Percentiles rank a stretch among this genome's conserved stretches.
Conservation (phyloP, 2,888 invertebrate genomes). For the Drosophila affinis region DNA sequence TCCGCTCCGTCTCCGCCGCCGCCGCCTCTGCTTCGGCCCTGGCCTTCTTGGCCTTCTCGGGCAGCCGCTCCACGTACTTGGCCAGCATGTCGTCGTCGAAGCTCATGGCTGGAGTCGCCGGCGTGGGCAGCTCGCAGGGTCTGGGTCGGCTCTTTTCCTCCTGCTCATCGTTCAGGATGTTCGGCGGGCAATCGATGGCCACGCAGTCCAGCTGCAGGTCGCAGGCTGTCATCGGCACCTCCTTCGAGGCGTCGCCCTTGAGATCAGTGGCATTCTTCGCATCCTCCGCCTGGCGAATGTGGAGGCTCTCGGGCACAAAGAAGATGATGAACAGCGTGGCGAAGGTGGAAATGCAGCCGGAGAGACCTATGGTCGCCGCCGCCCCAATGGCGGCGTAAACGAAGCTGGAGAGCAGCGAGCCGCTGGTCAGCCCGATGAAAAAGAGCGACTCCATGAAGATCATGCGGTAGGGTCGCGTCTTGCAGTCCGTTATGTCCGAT, state of each 20-base stretch:
- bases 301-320: slow-evolving; percentile 80
- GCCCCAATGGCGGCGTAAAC: slow-evolving; percentile 84
- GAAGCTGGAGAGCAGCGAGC: slow-evolving; percentile 86
- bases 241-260: slow-evolving; percentile 41
- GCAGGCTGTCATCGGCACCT: slow-evolving; percentile 42
- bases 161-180: slow-evolving; percentile 25
- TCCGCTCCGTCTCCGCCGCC: slow-evolving; percentile 7
- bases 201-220: slow-evolving; percentile 55
- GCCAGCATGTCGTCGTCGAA: slow-evolving; percentile 55
- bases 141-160: not conserved
- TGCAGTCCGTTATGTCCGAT: slow-evolving; percentile 86
- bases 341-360: slow-evolving; percentile 71
- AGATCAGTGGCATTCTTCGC: slow-evolving; percentile 32
- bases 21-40: slow-evolving; percentile 9
- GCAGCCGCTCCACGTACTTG: slow-evolving; percentile 67
- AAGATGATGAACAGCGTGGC: slow-evolving; percentile 74
- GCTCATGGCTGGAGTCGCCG: slow-evolving; percentile 36
- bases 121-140: slow-evolving; percentile 51
- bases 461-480: slow-evolving; percentile 87
- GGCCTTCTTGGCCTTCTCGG: slow-evolving; percentile 31
- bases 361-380: slow-evolving; percentile 76
- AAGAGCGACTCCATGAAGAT: slow-evolving; percentile 86
- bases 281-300: slow-evolving; percentile 49
- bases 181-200: slow-evolving; percentile 49
- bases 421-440: slow-evolving; percentile 86